A percentile compares a stretch with the other conserved stretches of the same genome.
Conservation (phyloP, 92 coral and sea anemone genomes). For the Metridium senile region DNA sequence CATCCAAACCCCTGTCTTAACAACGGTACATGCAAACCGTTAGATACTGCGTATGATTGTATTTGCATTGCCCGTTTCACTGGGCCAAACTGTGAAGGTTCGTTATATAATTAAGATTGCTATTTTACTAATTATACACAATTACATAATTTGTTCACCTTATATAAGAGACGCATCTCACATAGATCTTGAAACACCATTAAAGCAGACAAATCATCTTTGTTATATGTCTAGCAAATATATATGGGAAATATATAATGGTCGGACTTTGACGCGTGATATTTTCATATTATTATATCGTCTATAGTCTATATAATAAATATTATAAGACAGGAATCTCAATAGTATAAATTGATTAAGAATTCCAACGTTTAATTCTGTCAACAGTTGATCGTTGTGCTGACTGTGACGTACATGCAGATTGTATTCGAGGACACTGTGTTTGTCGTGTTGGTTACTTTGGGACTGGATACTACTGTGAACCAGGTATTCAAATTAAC, state of each 20-base stretch:
- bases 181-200: too few species aligned
- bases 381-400: conserved; percentile 84
- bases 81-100: conserved; percentile 95
- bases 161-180: too few species aligned
- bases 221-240: too few species aligned
- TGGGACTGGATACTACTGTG: conserved; percentile 88
- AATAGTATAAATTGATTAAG: background rate
- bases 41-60: conserved; percentile 75
- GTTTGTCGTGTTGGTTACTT: conserved; percentile 78
- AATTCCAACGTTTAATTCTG: background rate
- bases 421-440: conserved; percentile 82
- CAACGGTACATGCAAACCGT: conserved; percentile 76
- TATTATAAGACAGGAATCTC: too few species aligned
- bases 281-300: too few species aligned
- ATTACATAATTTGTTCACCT: too few species aligned
- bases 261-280: too few species aligned
- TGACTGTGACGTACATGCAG: conserved; percentile 85
- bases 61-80: conserved; percentile 76
- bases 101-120: background rate
- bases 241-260: too few species aligned
- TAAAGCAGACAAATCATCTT: too few species aligned
- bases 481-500: background rate
- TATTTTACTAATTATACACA: background rate
- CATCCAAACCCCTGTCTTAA: conserved; percentile 54
- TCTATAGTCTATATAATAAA: too few species aligned